Conservation (phyloP, 2,888 invertebrate species). For the Thera britannica region DNA sequence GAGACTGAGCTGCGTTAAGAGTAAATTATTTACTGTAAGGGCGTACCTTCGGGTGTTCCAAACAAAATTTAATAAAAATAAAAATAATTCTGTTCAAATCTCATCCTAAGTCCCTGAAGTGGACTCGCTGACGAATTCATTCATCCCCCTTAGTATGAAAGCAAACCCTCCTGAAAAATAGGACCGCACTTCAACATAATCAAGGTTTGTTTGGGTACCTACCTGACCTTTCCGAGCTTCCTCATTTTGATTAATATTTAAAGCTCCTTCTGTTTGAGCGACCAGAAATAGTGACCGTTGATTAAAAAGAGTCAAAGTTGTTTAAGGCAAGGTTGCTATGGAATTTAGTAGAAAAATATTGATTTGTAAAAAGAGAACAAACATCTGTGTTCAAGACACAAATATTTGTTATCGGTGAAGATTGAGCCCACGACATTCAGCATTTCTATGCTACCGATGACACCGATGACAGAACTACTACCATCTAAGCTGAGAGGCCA, state of each 20-base stretch:
- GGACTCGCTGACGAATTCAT: conserved; percentile 23
- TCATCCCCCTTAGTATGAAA: conserved; percentile 12
- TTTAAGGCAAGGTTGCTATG: neutral
- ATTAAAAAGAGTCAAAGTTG: conserved; percentile 8
- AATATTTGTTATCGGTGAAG: too few species aligned
- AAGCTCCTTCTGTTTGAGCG: conserved; percentile 15
- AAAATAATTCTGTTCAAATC: conserved; percentile 17
- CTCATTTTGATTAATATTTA: conserved; percentile 24
- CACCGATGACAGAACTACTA: too few species aligned
- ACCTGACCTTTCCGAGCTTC: conserved; percentile 22
- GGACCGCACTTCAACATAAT: conserved; percentile 19
- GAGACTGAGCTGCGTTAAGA: neutral
- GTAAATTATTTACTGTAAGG: neutral
- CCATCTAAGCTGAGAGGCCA: too few species aligned
- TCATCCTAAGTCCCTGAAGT: conserved; percentile 5
- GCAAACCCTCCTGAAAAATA: conserved; percentile 8
- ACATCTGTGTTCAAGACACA: too few species aligned
- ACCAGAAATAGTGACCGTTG: conserved; percentile 9
- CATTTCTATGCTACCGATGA: too few species aligned
- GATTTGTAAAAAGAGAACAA: too few species aligned
- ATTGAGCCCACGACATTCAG: too few species aligned
- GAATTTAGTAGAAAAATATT: too few species aligned
- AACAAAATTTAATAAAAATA: conserved; percentile 10
- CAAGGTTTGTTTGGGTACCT: conserved; percentile 23
- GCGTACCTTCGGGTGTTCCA: neutral